Evolutionary conservation across 2,888 invertebrate species (phyloP).

Genomic region (Euphydryas editha): DNA sequence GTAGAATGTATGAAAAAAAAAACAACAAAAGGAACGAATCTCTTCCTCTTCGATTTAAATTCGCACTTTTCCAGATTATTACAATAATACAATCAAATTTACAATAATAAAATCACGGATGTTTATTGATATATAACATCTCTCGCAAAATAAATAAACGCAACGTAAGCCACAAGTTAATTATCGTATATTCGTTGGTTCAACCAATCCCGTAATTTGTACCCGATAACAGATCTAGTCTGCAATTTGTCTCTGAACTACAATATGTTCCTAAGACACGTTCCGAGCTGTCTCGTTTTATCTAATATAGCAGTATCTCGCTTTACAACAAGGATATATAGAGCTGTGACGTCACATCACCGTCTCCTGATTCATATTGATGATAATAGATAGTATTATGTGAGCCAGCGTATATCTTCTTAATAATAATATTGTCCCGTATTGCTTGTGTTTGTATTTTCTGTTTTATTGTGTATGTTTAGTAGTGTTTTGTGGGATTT

Average conservation of each 20-base stretch:
- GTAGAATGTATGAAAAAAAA: too few relatives aligned
- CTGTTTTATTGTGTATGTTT: neutral
- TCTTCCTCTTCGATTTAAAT: too few relatives aligned
- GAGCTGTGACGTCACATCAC: conserved; percentile 23
- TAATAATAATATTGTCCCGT: conserved; percentile 12
- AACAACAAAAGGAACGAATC: too few relatives aligned
- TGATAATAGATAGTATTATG: conserved; percentile 32
- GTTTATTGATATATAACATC: neutral
- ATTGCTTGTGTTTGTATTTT: neutral
- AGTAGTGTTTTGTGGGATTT: neutral
- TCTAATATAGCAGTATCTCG: conserved; percentile 15
- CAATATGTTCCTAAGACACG: conserved; percentile 10
- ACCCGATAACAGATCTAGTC: conserved; percentile 25
- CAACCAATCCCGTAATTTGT: conserved; percentile 26
- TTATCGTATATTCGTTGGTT: conserved; percentile 10
- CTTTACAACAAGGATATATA: conserved; percentile 15
- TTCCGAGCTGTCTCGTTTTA: conserved; percentile 6
- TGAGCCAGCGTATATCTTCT: conserved; percentile 17
- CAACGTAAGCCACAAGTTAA: neutral
- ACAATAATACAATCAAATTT: too few relatives aligned
- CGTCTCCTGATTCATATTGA: conserved; percentile 40
- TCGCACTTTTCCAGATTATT: too few relatives aligned
- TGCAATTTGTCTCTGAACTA: conserved; percentile 32
- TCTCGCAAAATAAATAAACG: neutral
- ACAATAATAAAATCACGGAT: neutral